Evolutionary conservation across 2,113 vertebrate species (phyloP), one percentile per base, ranked within the genome.

Genomic region (Periophthalmus modestus): DNA sequence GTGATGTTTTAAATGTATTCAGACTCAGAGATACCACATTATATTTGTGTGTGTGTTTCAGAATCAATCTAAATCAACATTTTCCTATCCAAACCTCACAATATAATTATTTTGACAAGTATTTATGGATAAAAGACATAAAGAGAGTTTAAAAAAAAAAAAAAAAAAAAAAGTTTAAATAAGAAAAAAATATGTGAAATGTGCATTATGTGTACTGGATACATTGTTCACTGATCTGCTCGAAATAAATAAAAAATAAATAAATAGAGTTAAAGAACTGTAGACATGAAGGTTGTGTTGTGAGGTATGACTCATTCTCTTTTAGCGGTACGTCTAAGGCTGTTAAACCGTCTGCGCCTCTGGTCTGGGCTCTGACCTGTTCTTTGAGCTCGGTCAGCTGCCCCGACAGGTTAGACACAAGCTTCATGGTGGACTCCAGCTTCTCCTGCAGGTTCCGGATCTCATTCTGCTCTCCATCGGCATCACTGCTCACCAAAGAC

Each of bases 401-500:
- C 19, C 96, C 95, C 0, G 97, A 99, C 24, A 99, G 95, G 77
- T 98, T 98, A 67, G 93, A 94, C 77, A 99, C 96, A 14, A 99
- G 95, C 75, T 96, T 98, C 97, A 99, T 99, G 84, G 97, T 97
- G 79, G 95, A 97, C 87, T 99, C 98, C 76, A 99, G 87, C 83
- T 99, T 99, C 92, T 99, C 98, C 92, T 99, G 98, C 88, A 99
- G 89, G 86, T 90, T 98, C 77, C 98, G 91, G 91, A 99, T 94
- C 91, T 99, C 98, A 0, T 99, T 99, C 93, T 99, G 98, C 76
- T 99, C 98, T 0, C 98, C 98, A 46, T 99, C 98, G 0, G 96
- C 94, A 2, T 99, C 98, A 0, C 96, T 99, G 93, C 98, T 99
- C 70, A 99, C 98, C 83, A 99, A 87, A 0, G 98, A 99, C 97